Evolutionary conservation across 2,888 invertebrate genomes (phyloP), one percentile per base, ranked within the genome.

Genomic region (Oligia fasciuncula): DNA sequence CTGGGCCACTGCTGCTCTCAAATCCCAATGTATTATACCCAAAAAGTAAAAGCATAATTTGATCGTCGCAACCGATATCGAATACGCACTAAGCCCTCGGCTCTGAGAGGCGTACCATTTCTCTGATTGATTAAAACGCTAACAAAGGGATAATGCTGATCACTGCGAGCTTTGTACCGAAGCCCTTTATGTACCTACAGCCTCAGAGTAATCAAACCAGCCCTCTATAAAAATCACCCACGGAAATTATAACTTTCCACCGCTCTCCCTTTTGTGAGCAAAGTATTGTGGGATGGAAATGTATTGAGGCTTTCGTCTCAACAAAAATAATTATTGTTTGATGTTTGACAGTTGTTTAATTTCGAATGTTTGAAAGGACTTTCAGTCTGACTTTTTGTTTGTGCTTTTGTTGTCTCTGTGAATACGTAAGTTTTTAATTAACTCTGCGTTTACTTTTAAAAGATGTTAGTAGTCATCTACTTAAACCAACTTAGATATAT

Each of bases 141-240:
- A 95, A 96, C 96, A 96, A 95, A 95, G 94, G 96, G 96, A 95
- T 96, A 94, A 95, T 94, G 93, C 94, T 95, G 96, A 96, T 96
- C 96, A 96, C 93, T 91, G 92, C 87, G 91, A 92, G 95, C 95
- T 95, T 95, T 95, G 94, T 93, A 90, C 88, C 85, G 96, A 96
- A 96, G 96, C 96, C 96, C 94, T 97, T 95, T 95, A 95, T 95
- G 92, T 93, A 92, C 84, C 72, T 84, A 83, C 92, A 85, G 81
- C 70, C 83, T 80, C 68, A 82, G 89, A 90, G 93, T 94, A 96
- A 96, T 96, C 96, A 96, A 95, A 96, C 95, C 94, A 94, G 92
- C 92, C 93, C 94, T 91, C 93, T 92, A 93, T 92, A 93, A 92
- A 93, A 95, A 93, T 93, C 94, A 93, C 91, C 92, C 91, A 90